Percentiles rank a stretch among this genome's conserved stretches.
phyloP scores from a whole-genome alignment of 2,888 invertebrate species.

The Amphimallon solstitiale region DNA sequence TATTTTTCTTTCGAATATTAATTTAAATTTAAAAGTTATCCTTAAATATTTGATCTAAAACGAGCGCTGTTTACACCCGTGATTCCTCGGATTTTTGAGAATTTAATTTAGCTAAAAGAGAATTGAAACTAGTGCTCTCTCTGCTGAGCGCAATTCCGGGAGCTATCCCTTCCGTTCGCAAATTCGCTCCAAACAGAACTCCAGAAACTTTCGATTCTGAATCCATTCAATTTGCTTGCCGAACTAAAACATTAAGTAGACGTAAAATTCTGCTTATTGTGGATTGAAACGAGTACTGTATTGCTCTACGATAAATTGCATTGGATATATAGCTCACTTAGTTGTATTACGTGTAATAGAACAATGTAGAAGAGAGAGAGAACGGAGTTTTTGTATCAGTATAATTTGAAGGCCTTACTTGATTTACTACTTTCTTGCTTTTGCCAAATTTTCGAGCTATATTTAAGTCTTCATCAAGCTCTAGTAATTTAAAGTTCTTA shows the following conservation, averaged over 20 bases:
- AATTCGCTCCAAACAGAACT: constrained; percentile 8
- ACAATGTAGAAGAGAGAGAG: too few relatives aligned
- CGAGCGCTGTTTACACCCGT: constrained; percentile 5
- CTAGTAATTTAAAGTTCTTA: too few relatives aligned
- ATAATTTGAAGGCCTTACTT: too few relatives aligned
- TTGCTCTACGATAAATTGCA: constrained; percentile 16
- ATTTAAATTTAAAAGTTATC: constrained; percentile 29
- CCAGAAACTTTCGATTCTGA: constrained; percentile 23
- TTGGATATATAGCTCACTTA: too few relatives aligned
- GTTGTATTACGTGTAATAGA: too few relatives aligned
- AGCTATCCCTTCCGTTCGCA: background rate
- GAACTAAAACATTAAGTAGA: constrained; percentile 31
- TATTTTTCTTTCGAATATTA: constrained; percentile 27
- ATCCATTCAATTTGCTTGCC: constrained; percentile 26
- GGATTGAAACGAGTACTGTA: constrained; percentile 5
- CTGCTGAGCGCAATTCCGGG: background rate
- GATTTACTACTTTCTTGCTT: too few relatives aligned
- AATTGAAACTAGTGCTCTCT: background rate
- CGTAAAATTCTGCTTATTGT: constrained; percentile 26
- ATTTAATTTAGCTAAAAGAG: constrained; percentile 26
- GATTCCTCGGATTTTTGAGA: constrained; percentile 12
- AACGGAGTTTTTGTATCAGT: too few relatives aligned
- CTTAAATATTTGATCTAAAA: constrained; percentile 22
- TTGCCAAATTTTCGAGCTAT: too few relatives aligned
- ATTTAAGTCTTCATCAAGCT: too few relatives aligned